Percentiles rank a stretch among this genome's conserved stretches.
Evolutionary conservation across 2,113 vertebrate species (phyloP).

Genomic region (Pogona vitticeps): DNA sequence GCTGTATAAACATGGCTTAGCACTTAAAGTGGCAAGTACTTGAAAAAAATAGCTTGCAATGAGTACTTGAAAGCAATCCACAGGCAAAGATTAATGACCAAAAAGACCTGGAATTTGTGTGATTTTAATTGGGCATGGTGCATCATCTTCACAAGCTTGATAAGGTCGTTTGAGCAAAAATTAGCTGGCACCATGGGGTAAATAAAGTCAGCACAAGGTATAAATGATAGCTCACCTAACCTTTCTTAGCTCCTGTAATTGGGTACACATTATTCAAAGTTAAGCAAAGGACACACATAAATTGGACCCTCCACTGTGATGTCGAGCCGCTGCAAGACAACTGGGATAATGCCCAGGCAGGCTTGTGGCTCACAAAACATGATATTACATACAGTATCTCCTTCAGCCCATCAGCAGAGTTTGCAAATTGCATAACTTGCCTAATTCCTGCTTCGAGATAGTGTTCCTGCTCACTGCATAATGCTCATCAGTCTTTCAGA

Average conservation of each 20-base stretch:
- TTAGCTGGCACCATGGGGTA: constrained; percentile 60
- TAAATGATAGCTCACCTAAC: constrained; percentile 56
- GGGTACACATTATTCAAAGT: constrained; percentile 65
- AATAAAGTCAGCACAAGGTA: constrained; percentile 60
- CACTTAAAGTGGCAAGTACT: constrained; percentile 37
- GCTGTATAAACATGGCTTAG: constrained; percentile 29
- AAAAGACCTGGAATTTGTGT: constrained; percentile 56
- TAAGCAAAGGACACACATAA: constrained; percentile 62
- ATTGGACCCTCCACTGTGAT: constrained; percentile 41
- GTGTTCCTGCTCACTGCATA: constrained; percentile 37
- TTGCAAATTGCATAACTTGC: constrained; percentile 19
- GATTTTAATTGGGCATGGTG: constrained; percentile 60
- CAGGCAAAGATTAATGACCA: constrained; percentile 59
- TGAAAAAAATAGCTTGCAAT: constrained; percentile 56
- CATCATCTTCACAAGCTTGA: constrained; percentile 68
- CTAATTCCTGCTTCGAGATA: constrained; percentile 54
- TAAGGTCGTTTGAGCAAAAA: constrained; percentile 74
- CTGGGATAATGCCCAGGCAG: constrained; percentile 50
- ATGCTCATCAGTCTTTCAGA: constrained; percentile 60
- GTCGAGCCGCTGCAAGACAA: constrained; percentile 47
- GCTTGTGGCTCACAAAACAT: constrained; percentile 40
- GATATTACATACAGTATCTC: constrained; percentile 53
- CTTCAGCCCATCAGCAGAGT: constrained; percentile 18
- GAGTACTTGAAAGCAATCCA: constrained; percentile 58
- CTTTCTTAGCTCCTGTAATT: constrained; percentile 60